Conservation (phyloP, 37 sponge, comb jelly and placozoan genomes). For the Halichondria panicea region DNA sequence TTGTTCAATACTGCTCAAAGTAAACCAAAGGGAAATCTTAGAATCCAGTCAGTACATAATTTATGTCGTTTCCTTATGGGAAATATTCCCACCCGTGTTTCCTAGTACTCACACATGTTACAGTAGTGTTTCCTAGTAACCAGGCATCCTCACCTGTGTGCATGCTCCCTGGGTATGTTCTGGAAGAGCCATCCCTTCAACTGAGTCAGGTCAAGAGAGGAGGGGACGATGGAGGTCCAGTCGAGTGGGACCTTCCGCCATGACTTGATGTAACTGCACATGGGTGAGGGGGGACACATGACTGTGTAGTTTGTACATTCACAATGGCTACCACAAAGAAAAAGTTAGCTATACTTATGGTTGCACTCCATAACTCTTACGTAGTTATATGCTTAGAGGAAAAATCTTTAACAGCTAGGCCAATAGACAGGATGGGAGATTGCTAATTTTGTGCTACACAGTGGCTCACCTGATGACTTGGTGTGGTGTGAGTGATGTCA, state of each 20-base stretch:
- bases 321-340: not conserved
- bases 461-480: too few species aligned
- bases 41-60: too few species aligned
- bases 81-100: too few species aligned
- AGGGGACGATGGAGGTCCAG: constrained; percentile 8
- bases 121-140: too few species aligned
- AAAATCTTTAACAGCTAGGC: too few species aligned
- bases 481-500: too few species aligned
- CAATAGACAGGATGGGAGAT: too few species aligned
- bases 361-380: not conserved
- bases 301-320: not conserved
- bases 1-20: too few species aligned
- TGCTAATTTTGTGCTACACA: not conserved
- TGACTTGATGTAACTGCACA: constrained; percentile 57
- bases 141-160: constrained; percentile 44
- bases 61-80: too few species aligned
- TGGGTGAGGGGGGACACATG: not conserved
- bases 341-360: not conserved
- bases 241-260: constrained; percentile 45
- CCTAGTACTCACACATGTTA: too few species aligned
- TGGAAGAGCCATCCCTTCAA: constrained; percentile 65
- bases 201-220: constrained; percentile 16
- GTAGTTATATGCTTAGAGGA: not conserved
- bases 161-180: constrained; percentile 56
- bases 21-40: too few species aligned